These are phyloP conservation scores for Pionites leucogaster DNA, from an alignment of 2,113 vertebrate species.

Conservation along the genomic window DNA sequence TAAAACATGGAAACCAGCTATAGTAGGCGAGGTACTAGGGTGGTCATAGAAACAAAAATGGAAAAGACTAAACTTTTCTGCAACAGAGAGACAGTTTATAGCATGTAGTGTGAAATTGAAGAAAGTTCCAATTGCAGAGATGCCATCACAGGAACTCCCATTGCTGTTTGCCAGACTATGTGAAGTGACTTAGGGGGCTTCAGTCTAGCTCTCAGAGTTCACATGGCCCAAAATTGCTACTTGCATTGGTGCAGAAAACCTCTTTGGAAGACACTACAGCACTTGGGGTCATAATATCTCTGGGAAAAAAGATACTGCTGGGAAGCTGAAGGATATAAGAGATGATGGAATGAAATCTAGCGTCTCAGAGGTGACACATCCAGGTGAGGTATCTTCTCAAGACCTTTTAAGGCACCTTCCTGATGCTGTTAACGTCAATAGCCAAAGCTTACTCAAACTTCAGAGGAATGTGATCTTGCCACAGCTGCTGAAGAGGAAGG, in stretches of 20 bases:
- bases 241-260: background rate
- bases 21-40: background rate
- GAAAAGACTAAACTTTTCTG: background rate
- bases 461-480: background rate
- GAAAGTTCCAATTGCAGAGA: background rate
- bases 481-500: background rate
- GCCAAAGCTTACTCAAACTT: background rate
- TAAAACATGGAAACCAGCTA: background rate
- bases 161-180: background rate
- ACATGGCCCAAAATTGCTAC: background rate
- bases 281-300: background rate
- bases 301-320: background rate
- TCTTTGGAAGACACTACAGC: background rate
- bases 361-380: background rate
- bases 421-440: background rate
- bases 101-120: background rate
- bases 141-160: background rate
- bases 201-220: background rate
- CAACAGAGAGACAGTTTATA: background rate
- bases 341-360: background rate
- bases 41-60: background rate
- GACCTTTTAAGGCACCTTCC: background rate
- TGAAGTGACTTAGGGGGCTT: background rate
- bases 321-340: background rate
- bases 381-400: background rate